A percentile compares a stretch with the other conserved stretches of the same genome.
phyloP scores from a whole-genome alignment of 1,140 invertebrate genomes.

The Orussus abietinus region DNA sequence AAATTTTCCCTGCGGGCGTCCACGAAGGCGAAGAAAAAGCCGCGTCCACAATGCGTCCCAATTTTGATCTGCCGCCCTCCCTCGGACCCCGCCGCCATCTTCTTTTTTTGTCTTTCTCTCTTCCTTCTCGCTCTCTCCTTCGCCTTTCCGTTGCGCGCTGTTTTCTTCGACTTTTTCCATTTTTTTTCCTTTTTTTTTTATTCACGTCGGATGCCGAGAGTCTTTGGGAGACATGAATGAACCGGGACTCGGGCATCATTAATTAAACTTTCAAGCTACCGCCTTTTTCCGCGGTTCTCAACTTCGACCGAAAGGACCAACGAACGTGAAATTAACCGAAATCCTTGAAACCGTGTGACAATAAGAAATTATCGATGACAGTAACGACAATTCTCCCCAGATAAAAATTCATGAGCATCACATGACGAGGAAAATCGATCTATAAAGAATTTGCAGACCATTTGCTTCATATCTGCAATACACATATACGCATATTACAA shows the following conservation, averaged over 20 bases:
- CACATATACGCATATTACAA: too few species aligned
- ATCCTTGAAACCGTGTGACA: too few species aligned
- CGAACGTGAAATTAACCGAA: too few species aligned
- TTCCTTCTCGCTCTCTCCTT: neutral
- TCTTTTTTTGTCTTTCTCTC: conserved; percentile 16
- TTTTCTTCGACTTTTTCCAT: neutral
- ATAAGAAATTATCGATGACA: too few species aligned
- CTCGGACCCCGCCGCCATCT: conserved; percentile 14
- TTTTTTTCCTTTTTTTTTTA: conserved; percentile 1
- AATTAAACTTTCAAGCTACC: neutral
- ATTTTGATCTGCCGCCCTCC: conserved; percentile 28
- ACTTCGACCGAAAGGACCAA: too few species aligned
- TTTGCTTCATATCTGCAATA: too few species aligned
- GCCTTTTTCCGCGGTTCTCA: neutral
- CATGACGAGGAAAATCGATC: too few species aligned
- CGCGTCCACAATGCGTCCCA: conserved; percentile 34
- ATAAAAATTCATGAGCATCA: too few species aligned
- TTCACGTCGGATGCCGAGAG: neutral
- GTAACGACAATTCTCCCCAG: too few species aligned
- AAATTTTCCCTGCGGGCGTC: conserved; percentile 33
- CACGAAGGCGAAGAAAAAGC: conserved; percentile 10
- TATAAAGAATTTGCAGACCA: too few species aligned
- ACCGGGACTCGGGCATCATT: neutral
- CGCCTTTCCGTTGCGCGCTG: neutral
- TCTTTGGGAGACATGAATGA: too few species aligned